Evolutionary conservation across 2,113 vertebrate species (phyloP), one percentile per base, ranked within the genome.

Genomic region (Cranoglanis bouderius): DNA sequence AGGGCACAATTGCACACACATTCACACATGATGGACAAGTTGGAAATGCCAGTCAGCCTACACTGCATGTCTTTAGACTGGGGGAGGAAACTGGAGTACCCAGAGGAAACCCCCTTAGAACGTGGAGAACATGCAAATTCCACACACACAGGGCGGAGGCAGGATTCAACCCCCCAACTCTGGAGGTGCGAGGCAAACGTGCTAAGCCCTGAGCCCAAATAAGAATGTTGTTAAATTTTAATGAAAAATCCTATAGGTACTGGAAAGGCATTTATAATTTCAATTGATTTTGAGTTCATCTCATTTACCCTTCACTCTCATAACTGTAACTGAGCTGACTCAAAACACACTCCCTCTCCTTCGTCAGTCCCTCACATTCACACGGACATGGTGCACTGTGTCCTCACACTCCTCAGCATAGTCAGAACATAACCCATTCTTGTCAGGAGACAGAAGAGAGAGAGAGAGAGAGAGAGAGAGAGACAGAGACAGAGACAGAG

Each of bases 341-440:
- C 19, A 35, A 80, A 40, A 65, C 21, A 65, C 43, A 78, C 75
- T n/a, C 26, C 13, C 14, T 82, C n/a, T 55, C 8, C 32, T 57
- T 82, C 5, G 24, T 38, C 32, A 59, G 46, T 53, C 26, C 6
- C 35, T 40, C 49, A 86, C 38, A 86, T 86, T 82, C 61, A 35
- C 65, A 43, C 26, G 13, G 51, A 77, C 74, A 40, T 83, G 55
- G 35, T 40, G 59, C 82, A 61, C 65, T 24, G 72, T 78, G 55
- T 55, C 51, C n/a, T n/a, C 40, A 57, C 72, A 26, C 38, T 78
- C 32, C 70, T 63, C 57, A n/a, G 32, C 65, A 40, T 65, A 75
- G 77, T 86, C 53, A 6, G 46, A 85, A 0, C 55, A 86, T 92
- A 89, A 85, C 59, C 86, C 82, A 46, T 88, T 82, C 75, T 91